A percentile compares a stretch with the other conserved stretches of the same genome.
Evolutionary conservation across 2,113 vertebrate genomes (phyloP).

Genomic region (Calyptommatus sinebrachiatus): DNA sequence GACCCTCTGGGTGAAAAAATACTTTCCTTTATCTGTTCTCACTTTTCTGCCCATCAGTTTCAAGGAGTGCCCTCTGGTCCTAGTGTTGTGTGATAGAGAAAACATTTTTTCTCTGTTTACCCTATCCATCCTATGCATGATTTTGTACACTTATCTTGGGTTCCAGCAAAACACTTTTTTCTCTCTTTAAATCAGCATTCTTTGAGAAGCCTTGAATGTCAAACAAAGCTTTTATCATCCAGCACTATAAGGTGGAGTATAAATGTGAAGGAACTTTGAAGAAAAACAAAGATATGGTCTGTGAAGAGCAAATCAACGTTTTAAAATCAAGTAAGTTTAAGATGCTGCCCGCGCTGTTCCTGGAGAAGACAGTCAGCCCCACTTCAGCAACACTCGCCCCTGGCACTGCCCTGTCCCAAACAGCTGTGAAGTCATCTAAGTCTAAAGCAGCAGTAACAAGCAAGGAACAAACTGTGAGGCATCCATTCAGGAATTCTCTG

Average conservation of each 20-base stretch:
- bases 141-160: no score
- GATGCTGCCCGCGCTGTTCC: conserved; percentile 91
- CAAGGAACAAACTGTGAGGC: conserved; percentile 94
- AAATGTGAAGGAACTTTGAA: conserved; percentile 97
- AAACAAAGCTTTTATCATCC: conserved; percentile 96
- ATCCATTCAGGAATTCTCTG: conserved; percentile 97
- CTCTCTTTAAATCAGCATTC: no score
- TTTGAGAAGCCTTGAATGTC: conserved; percentile 97
- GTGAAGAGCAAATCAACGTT: conserved; percentile 96
- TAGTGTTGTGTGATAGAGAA: no score
- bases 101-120: no score
- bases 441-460: conserved; percentile 74
- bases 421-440: conserved; percentile 83
- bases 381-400: no score
- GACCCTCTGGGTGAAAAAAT: no score
- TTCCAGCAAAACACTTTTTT: no score
- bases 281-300: conserved; percentile 98
- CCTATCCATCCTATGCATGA: no score
- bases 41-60: no score
- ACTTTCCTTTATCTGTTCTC: no score
- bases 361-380: conserved; percentile 83
- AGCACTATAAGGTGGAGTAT: conserved; percentile 99
- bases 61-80: no score
- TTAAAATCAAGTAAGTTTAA: conserved; percentile 97
- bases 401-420: conserved; percentile 72